Evolutionary conservation across 2,113 vertebrate genomes (phyloP).

Genomic region (Cariama cristata): DNA sequence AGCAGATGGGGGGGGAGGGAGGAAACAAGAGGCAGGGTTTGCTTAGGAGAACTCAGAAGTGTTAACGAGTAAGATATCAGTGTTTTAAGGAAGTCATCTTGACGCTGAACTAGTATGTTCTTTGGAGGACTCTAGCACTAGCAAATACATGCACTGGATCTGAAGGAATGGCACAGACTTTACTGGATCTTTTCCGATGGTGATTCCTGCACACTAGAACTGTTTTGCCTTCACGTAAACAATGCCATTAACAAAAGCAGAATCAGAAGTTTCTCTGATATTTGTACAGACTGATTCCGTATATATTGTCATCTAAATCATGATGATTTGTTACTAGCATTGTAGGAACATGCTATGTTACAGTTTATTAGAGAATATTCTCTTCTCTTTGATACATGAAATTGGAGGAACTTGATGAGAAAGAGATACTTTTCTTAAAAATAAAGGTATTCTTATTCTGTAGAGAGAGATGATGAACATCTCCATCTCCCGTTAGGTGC

Average conservation of each 20-base stretch:
- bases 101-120: background rate
- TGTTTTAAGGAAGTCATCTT: background rate
- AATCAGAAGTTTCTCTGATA: background rate
- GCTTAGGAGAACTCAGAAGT: background rate
- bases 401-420: background rate
- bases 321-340: background rate
- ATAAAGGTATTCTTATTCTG: background rate
- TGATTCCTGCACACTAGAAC: background rate
- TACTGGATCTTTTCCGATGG: background rate
- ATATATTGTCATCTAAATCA: background rate
- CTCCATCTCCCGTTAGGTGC: background rate
- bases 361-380: background rate
- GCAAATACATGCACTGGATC: background rate
- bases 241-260: background rate
- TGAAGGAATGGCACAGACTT: background rate
- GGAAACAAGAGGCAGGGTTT: background rate
- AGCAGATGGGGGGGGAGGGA: background rate
- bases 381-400: background rate
- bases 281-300: background rate
- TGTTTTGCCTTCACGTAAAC: background rate
- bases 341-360: background rate
- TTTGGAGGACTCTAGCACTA: background rate
- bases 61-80: background rate
- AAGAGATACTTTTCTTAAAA: background rate
- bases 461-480: background rate